Evolutionary conservation across 2,797 vertebrate species (phyloP), one percentile per base, ranked within the genome.

Genomic region (Anguilla pacifica): DNA sequence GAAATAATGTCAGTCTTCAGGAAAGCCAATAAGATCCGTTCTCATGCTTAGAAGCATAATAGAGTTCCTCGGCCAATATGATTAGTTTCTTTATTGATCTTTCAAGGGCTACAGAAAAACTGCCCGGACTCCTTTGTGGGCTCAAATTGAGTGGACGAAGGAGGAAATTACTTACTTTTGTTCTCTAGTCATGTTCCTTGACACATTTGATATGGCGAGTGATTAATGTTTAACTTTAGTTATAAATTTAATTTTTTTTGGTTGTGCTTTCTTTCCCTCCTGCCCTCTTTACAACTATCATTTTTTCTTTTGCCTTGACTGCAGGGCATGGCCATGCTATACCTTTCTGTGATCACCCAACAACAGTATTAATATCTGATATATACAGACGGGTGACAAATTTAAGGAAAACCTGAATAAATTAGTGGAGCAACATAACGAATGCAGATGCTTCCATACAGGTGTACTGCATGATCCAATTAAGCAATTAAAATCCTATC

Each of bases 31-130:
- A 25, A n/a, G 19, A 17, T 51, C 39, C 77, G 13, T 81, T 13
- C 39, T 81, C 77, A 49, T 81, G 43, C 39, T 81, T n/a, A 81
- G 77, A 81, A 49, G 46, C 43, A 43, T 49, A 81, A 81, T 51
- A 49, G 39, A 46, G 46, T 81, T 51, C 43, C 77, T 1, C 19
- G 43, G 77, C 77, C 77, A 49, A 81, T 49, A 81, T 49, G 77
- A 46, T 81, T 81, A 25, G 43, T 46, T 49, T 81, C 39, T 81
- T 49, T 81, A 81, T 81, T 17, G 77, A 81, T 81, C 77, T 49
- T 22, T 25, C 35, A 79, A 35, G 74, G 31, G 17, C 49, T 81
- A 25, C n/a, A 51, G 77, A 49, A 81, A 81, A 43, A n/a, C 77
- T 81, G 13, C 39, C 74, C 17, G 10, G 74, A 22, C 13, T 79